phyloP scores from a whole-genome alignment of 2,797 vertebrate genomes.

The Sebastes aleutianus region DNA sequence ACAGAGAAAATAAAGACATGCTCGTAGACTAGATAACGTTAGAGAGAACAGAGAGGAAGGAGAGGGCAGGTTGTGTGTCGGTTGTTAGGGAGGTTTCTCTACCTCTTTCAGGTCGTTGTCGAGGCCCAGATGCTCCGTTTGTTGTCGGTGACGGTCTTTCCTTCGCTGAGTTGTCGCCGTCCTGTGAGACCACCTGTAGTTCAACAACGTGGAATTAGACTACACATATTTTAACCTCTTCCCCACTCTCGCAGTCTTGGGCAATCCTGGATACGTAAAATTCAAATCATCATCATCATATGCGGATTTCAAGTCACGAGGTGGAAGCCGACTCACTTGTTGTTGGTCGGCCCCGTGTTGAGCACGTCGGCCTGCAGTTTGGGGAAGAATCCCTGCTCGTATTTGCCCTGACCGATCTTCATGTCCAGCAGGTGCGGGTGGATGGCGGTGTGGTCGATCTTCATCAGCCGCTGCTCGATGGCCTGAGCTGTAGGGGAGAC shows the following conservation, averaged over 20 bases:
- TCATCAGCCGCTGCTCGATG: conserved; percentile 90
- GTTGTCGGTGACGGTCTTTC: conserved; percentile 87
- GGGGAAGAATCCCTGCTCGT: conserved; percentile 92
- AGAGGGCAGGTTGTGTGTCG: background rate
- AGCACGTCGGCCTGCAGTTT: conserved; percentile 91
- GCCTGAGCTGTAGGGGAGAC: conserved; percentile 83
- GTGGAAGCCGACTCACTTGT: conserved; percentile 85
- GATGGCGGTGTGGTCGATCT: conserved; percentile 93
- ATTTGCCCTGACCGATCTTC: conserved; percentile 96
- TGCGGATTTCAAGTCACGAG: background rate
- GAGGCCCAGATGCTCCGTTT: conserved; percentile 84
- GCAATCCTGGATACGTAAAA: too few species aligned
- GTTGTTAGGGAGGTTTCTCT: background rate
- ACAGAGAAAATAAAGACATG: background rate
- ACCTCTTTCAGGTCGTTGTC: conserved; percentile 91
- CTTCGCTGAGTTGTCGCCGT: conserved; percentile 83
- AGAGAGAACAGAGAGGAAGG: background rate
- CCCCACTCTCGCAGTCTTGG: too few species aligned
- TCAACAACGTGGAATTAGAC: background rate
- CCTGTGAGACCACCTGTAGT: conserved; percentile 87
- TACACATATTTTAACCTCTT: background rate
- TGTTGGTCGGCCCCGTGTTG: conserved; percentile 85
- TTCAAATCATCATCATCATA: too few species aligned
- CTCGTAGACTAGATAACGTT: background rate
- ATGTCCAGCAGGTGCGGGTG: conserved; percentile 94